Evolutionary conservation across 2,113 vertebrate species (phyloP).

Genomic region (Rhabdomys dilectus): DNA sequence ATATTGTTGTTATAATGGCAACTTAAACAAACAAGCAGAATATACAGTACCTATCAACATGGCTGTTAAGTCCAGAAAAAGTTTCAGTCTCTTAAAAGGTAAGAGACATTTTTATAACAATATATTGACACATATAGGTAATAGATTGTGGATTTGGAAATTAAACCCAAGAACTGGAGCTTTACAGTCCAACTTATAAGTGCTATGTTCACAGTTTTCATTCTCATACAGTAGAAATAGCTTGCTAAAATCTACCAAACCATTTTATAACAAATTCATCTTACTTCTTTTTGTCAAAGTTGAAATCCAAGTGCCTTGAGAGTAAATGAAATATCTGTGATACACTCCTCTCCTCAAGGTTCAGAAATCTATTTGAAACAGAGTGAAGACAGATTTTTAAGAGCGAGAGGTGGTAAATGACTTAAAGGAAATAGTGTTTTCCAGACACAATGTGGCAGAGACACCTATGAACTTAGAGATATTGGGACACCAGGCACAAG

Average conservation of each 20-base stretch:
- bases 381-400: background rate
- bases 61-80: background rate
- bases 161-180: background rate
- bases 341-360: background rate
- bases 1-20: background rate
- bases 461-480: background rate
- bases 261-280: conserved; percentile 1
- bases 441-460: background rate
- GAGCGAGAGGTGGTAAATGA: background rate
- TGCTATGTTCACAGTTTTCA: background rate
- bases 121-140: background rate
- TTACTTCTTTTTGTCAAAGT: background rate
- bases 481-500: background rate
- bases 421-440: background rate
- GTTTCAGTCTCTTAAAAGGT: background rate
- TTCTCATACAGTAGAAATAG: background rate
- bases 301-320: background rate
- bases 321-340: background rate
- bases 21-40: background rate
- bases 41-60: background rate
- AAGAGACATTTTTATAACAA: background rate
- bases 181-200: background rate
- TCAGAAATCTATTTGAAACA: background rate
- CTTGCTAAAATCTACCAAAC: background rate
- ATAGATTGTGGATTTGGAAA: background rate